A percentile compares a stretch with the other conserved stretches of the same genome.
Conservation (phyloP, 2,113 vertebrate genomes). For the Phycodurus eques region DNA sequence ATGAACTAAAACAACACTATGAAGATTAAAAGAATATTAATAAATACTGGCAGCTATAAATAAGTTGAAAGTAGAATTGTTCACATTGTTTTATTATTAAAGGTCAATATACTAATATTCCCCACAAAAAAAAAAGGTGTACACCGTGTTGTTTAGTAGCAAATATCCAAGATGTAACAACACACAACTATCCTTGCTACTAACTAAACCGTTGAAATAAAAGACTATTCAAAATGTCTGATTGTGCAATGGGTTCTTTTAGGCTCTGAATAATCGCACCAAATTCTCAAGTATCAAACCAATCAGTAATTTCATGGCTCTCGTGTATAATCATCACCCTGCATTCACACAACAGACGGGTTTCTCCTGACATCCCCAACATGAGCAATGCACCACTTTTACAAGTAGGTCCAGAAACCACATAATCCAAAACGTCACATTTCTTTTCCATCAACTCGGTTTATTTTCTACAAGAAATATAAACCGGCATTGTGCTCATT, state of each 20-base stretch:
- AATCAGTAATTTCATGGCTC: conserved; percentile 35
- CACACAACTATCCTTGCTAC: not conserved
- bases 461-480: not conserved
- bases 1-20: too few relatives aligned
- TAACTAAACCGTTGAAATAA: not conserved
- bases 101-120: too few relatives aligned
- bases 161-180: not conserved
- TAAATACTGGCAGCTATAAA: too few relatives aligned
- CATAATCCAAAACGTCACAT: not conserved
- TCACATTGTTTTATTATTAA: too few relatives aligned
- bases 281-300: conserved; percentile 10
- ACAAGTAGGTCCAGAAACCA: not conserved
- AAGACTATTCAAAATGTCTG: not conserved
- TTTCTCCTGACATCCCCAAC: conserved; percentile 23
- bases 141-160: not conserved
- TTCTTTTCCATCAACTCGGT: conserved; percentile 2
- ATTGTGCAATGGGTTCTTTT: conserved; percentile 14
- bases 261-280: conserved; percentile 15
- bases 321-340: conserved; percentile 24
- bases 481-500: not conserved
- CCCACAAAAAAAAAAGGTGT: too few relatives aligned
- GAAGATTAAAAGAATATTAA: too few relatives aligned
- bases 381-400: not conserved
- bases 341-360: conserved; percentile 23
- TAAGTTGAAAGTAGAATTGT: too few relatives aligned